A percentile compares a stretch with the other conserved stretches of the same genome.
phyloP scores from a whole-genome alignment of 2,888 invertebrate species.

The Elgonia sp. region DNA sequence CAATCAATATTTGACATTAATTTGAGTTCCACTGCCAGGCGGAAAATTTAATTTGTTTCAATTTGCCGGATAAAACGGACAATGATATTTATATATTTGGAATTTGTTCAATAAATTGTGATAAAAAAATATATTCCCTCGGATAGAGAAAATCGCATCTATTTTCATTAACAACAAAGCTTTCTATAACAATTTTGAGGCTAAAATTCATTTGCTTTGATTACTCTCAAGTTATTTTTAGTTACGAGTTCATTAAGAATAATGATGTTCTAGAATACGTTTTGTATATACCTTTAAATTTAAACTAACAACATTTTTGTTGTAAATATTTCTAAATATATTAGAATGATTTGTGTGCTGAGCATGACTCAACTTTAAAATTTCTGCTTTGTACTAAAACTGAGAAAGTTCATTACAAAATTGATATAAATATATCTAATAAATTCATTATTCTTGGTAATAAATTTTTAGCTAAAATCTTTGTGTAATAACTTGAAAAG shows the following conservation, averaged over 20 bases:
- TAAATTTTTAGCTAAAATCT: too few relatives aligned
- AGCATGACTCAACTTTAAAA: slow-evolving; percentile 27
- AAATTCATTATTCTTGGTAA: too few relatives aligned
- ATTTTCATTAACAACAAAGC: slow-evolving; percentile 58
- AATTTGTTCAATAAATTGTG: slow-evolving; percentile 41
- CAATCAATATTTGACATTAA: slow-evolving; percentile 17
- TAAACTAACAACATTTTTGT: slow-evolving; percentile 37
- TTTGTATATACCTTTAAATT: slow-evolving; percentile 20
- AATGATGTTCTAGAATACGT: slow-evolving; percentile 41
- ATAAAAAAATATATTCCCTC: slow-evolving; percentile 7
- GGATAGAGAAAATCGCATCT: slow-evolving; percentile 30
- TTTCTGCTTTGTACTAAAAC: slow-evolving; percentile 7
- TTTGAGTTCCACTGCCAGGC: not conserved
- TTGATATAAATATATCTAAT: too few relatives aligned
- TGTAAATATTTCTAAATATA: slow-evolving; percentile 31
- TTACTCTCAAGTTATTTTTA: slow-evolving; percentile 42
- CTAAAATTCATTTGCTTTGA: slow-evolving; percentile 49
- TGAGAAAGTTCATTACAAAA: not conserved
- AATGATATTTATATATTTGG: slow-evolving; percentile 27
- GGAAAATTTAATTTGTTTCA: too few relatives aligned
- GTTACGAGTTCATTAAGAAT: slow-evolving; percentile 46
- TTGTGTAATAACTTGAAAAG: too few relatives aligned
- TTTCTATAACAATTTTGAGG: slow-evolving; percentile 49
- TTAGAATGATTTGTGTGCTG: slow-evolving; percentile 27
- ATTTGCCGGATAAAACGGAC: too few relatives aligned